A percentile compares a stretch with the other conserved stretches of the same genome.
These are phyloP conservation scores for Spodoptera frugiperda DNA, from an alignment of 1,140 invertebrate species.

Conservation along the genomic window DNA sequence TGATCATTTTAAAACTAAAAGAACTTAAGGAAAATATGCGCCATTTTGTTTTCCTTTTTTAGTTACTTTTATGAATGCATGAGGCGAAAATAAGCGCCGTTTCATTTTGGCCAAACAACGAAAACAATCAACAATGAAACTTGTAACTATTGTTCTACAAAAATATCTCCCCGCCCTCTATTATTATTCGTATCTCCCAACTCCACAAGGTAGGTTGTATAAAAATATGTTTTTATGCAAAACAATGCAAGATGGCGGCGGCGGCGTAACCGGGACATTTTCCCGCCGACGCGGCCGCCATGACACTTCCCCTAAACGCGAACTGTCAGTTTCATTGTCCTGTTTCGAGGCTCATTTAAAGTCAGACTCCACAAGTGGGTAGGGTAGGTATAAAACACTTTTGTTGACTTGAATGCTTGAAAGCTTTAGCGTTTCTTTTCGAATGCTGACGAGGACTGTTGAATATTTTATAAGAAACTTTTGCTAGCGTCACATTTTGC, in stretches of 20 bases:
- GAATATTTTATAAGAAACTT: constrained; percentile 45
- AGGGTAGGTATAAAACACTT: constrained; percentile 40
- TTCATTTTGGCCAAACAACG: neutral
- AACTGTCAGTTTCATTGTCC: constrained; percentile 44
- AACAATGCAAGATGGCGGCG: constrained; percentile 40
- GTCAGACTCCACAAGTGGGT: constrained; percentile 45
- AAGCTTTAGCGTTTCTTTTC: constrained; percentile 35
- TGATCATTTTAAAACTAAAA: no score
- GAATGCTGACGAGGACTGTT: constrained; percentile 32
- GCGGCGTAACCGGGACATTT: constrained; percentile 19
- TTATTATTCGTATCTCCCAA: constrained; percentile 7
- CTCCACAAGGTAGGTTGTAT: neutral
- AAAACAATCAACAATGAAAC: constrained; percentile 6
- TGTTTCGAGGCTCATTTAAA: constrained; percentile 44
- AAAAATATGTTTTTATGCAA: constrained; percentile 37
- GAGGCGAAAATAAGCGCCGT: neutral
- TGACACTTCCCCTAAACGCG: constrained; percentile 34
- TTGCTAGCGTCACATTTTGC: constrained; percentile 30
- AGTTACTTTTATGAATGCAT: neutral
- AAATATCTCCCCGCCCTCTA: neutral
- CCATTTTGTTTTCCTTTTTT: no score
- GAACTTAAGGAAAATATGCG: no score
- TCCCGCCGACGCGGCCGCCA: constrained; percentile 44
- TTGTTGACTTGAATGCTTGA: constrained; percentile 32
- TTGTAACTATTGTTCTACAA: constrained; percentile 13